Evolutionary conservation across 2,113 vertebrate genomes (phyloP), one percentile per base, ranked within the genome.

Genomic region (Leptobrachium ailaonicum): DNA sequence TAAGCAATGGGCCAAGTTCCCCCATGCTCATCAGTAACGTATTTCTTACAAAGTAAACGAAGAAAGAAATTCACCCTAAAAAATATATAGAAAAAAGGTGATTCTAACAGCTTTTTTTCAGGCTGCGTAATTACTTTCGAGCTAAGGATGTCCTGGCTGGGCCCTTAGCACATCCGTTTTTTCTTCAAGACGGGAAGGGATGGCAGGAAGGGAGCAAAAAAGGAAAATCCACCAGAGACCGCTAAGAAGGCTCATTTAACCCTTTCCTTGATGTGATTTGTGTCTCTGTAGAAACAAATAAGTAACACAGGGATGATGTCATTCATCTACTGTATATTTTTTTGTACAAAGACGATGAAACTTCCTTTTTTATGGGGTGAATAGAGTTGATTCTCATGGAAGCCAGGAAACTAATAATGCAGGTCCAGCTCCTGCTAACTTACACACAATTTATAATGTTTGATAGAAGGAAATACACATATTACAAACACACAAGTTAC

Each of bases 141-240:
- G 88, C 84, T 79, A 40, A 88, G 89, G 89, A 90, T 89, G 86
- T 88, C 88, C 87, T 86, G 84, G 86, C 85, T 10, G 70, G 78
- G 83, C 82, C 20, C 86, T 90, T 73, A 6, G 78, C 43, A 73
- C 77, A 89, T 90, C 88, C 86, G 85, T 82, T 88, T 83, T 82
- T 83, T 77, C 83, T 84, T 82, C 85, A 80, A 79, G 87, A 84
- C 79, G 77, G 88, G 0, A 11, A 83, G 83, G 83, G 84, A 69
- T 75, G 82, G 74, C 84, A 88, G 86, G 84, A 86, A 88, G 85
- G 83, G 85, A 88, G 85, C 83, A 85, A 84, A 87, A 84, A 84
- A 88, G 88, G 88, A 87, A 90, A 90, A 88, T 77, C 84, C 82
- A 80, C 82, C 32, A 75, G 40, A 75, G 86, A 82, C 84, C 84